Conservation (phyloP, 2,888 invertebrate species). For the Caenorhabditis virilis region DNA sequence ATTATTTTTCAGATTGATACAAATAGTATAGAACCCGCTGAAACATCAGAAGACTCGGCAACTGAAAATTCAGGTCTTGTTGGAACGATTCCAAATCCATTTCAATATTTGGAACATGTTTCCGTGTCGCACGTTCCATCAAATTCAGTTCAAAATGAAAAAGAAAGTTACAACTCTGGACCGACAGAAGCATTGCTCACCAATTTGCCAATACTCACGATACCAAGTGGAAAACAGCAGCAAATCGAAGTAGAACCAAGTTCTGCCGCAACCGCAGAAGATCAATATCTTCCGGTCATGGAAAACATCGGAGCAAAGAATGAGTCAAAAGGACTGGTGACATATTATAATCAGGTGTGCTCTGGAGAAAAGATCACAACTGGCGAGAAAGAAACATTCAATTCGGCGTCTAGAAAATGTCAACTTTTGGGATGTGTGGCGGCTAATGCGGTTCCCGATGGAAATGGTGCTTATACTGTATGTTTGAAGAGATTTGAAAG, state of each 20-base stretch:
- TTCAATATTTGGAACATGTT: slow-evolving; percentile 33
- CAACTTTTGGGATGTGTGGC: slow-evolving; percentile 31
- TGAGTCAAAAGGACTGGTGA: slow-evolving; percentile 10
- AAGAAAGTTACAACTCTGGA: no score
- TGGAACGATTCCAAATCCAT: slow-evolving; percentile 5
- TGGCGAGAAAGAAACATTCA: slow-evolving; percentile 32
- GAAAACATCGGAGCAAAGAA: slow-evolving; percentile 10
- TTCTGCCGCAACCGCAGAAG: slow-evolving; percentile 23
- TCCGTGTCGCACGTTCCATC: slow-evolving; percentile 15
- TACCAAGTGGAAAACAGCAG: no score
- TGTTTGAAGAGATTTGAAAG: background rate
- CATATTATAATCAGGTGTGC: slow-evolving; percentile 36
- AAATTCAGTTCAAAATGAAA: background rate
- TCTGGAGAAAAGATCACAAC: slow-evolving; percentile 26
- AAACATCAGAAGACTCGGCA: slow-evolving; percentile 10
- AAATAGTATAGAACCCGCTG: no score
- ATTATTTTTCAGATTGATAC: no score
- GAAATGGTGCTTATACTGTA: slow-evolving; percentile 28
- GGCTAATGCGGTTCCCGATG: slow-evolving; percentile 33
- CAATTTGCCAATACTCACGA: no score
- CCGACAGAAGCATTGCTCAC: no score
- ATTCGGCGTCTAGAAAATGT: slow-evolving; percentile 29
- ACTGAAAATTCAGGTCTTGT: background rate
- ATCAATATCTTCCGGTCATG: slow-evolving; percentile 25
- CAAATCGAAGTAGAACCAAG: slow-evolving; percentile 28